Percentiles rank a stretch among this genome's conserved stretches.
Evolutionary conservation across 2,888 invertebrate species (phyloP).

Genomic region (Physocephala rufipes): DNA sequence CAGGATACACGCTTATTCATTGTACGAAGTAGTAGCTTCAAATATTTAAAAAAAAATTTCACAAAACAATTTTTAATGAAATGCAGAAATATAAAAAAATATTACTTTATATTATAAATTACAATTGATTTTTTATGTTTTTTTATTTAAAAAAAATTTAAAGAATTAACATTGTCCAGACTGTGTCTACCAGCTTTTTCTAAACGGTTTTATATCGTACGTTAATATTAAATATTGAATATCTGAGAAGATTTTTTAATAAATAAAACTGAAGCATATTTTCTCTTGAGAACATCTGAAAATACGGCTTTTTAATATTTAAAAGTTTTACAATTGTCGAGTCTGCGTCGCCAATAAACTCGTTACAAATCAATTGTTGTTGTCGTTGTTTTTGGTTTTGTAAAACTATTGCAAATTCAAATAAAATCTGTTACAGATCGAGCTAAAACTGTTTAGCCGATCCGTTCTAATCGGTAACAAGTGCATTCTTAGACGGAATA

Average conservation of each 20-base stretch:
- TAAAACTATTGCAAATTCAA: not conserved
- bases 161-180: no score
- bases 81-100: no score
- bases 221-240: no score
- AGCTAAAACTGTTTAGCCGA: not conserved
- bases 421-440: not conserved
- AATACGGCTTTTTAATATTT: constrained; percentile 6
- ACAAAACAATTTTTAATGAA: no score
- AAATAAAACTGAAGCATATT: constrained; percentile 8
- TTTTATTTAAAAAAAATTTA: no score
- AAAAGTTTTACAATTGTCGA: constrained; percentile 1
- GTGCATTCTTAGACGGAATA: not conserved
- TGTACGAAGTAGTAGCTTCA: no score
- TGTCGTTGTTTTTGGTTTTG: constrained; percentile 17
- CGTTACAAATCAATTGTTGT: constrained; percentile 7
- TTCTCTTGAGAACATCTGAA: constrained; percentile 25
- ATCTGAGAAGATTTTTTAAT: not conserved
- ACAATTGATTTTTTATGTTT: no score
- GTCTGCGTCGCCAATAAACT: not conserved
- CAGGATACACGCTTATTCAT: no score
- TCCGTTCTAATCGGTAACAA: not conserved
- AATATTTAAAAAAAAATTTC: no score
- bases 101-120: no score
- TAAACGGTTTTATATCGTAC: no score
- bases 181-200: no score